phyloP scores from a whole-genome alignment of 2,888 invertebrate species.

The Rhopalosiphum nymphaeae region DNA sequence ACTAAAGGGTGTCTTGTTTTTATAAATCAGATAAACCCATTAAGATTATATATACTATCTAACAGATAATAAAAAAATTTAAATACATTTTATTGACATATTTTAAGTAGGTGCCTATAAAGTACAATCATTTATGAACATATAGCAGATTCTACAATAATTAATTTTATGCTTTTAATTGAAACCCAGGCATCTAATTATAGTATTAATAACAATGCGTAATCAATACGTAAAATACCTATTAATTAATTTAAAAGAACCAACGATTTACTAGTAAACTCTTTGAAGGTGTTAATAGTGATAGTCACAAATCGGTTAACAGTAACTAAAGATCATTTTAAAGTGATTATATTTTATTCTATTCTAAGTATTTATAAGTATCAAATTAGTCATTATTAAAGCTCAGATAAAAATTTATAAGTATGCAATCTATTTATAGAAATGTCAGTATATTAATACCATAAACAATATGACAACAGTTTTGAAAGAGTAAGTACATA shows the following conservation, averaged over 20 bases:
- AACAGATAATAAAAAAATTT: not conserved
- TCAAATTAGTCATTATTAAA: not conserved
- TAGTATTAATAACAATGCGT: not conserved
- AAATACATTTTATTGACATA: not conserved
- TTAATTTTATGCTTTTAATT: not conserved
- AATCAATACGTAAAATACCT: not conserved
- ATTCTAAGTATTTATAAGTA: not conserved
- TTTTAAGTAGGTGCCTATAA: not conserved
- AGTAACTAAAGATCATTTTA: not conserved
- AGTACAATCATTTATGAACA: not conserved
- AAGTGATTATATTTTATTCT: not conserved
- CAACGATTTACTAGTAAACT: not conserved
- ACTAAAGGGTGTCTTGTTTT: not conserved
- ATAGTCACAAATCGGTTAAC: not conserved
- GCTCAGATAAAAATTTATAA: not conserved
- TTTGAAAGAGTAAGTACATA: no score
- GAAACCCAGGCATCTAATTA: not conserved
- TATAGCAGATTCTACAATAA: not conserved
- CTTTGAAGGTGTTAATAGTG: not conserved
- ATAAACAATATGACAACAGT: no score
- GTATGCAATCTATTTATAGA: no score
- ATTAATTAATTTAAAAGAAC: not conserved
- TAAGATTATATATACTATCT: not conserved
- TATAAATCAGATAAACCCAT: not conserved
- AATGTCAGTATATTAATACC: no score